Evolutionary conservation across 2,888 invertebrate species (phyloP).

Genomic region (Bibio marci): DNA sequence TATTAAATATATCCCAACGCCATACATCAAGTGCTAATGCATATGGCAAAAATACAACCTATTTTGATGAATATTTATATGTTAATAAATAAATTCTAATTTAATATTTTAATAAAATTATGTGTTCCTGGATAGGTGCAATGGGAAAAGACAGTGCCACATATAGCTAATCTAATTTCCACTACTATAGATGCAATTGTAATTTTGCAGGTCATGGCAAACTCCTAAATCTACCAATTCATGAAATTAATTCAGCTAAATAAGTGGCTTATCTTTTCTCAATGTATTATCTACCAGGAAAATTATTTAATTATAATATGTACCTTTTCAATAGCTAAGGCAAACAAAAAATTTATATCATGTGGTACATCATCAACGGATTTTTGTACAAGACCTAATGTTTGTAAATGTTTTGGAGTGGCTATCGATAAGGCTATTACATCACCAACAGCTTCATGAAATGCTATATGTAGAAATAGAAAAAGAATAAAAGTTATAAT

Average conservation of each 20-base stretch:
- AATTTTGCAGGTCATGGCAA: no score
- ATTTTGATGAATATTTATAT: no score
- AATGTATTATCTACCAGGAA: no score
- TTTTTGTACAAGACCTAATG: conserved; percentile 62
- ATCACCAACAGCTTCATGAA: conserved; percentile 87
- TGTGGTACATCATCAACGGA: conserved; percentile 66
- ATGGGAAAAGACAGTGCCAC: no score
- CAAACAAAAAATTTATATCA: conserved; percentile 71
- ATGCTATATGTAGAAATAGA: conserved; percentile 55
- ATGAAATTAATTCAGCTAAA: background rate
- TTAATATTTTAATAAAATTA: no score
- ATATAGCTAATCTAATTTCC: no score
- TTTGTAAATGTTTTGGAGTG: conserved; percentile 70
- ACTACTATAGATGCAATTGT: no score
- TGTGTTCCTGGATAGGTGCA: no score
- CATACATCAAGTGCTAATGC: conserved; percentile 70
- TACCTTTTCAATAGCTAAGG: conserved; percentile 71
- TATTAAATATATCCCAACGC: conserved; percentile 73
- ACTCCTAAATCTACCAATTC: no score
- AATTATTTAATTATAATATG: background rate
- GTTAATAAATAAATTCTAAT: no score
- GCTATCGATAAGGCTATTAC: conserved; percentile 70
- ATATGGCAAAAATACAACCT: conserved; percentile 56
- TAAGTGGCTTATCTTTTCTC: no score
- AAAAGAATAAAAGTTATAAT: background rate